Conservation (phyloP, 2,113 vertebrate species). For the Columba janthina region DNA sequence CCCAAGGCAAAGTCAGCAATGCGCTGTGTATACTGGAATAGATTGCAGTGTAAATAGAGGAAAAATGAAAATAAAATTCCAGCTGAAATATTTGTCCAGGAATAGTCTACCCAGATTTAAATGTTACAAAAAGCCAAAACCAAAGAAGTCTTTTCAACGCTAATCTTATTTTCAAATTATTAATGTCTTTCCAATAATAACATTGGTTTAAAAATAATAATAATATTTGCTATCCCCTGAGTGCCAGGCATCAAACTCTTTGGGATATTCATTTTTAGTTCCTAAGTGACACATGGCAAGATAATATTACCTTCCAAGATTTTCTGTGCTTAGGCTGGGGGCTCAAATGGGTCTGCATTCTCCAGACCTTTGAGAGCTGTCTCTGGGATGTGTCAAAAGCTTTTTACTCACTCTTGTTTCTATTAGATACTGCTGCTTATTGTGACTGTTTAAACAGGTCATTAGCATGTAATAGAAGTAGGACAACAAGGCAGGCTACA, state of each 20-base stretch:
- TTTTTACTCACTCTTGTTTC: not conserved
- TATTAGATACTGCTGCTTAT: not conserved
- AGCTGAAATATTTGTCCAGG: constrained; percentile 36
- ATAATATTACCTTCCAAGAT: constrained; percentile 18
- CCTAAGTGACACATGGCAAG: constrained; percentile 28
- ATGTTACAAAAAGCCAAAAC: constrained; percentile 24
- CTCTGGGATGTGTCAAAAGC: not conserved
- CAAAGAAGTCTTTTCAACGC: constrained; percentile 46
- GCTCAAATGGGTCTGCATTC: not conserved
- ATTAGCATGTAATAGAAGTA: not conserved
- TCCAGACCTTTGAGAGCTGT: not conserved
- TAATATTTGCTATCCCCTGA: constrained; percentile 36
- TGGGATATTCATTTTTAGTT: constrained; percentile 49
- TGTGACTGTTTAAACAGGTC: not conserved
- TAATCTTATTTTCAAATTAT: constrained; percentile 60
- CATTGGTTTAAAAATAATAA: constrained; percentile 53
- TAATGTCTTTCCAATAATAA: constrained; percentile 57
- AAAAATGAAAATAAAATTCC: constrained; percentile 61
- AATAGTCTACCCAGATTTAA: constrained; percentile 52
- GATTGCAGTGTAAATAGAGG: constrained; percentile 30
- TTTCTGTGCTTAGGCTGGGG: not conserved
- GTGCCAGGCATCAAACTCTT: constrained; percentile 43
- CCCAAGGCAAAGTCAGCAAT: not conserved
- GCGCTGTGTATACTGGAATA: constrained; percentile 32
- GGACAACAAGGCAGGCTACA: not conserved